Evolutionary conservation across 2,888 invertebrate species (phyloP), one percentile per base, ranked within the genome.

Genomic region (Synanthedon vespiformis): DNA sequence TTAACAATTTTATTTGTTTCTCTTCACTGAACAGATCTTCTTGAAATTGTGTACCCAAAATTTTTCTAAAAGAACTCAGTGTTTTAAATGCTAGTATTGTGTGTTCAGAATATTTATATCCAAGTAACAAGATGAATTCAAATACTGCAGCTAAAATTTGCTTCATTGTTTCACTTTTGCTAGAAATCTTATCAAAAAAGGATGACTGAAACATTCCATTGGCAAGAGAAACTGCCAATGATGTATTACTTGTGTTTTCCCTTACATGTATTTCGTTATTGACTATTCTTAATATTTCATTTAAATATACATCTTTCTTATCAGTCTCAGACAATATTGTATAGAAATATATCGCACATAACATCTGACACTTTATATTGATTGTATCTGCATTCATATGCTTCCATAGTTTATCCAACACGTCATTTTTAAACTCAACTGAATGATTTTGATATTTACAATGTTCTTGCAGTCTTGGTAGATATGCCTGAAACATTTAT

Each of bases 51-150:
- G 77, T 82, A 40, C 75, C 75, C 54, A 66, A 62, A 1, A 84
- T 70, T 66, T 80, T 87, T 54, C 79, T 75, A 51, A 88, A 77
- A 62, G 85, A 69, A 48, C 76, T 72, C 10, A 90, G 69, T 53
- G 81, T 80, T 72, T 89, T 90, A 52, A 89, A 89, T 47, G 79
- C 76, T 50, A 89, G 74, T 57, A 84, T 89, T 56, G 89, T 88
- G 58, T 81, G 78, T 61, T 76, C 77, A n/a, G 89, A 86, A 60
- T 90, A 90, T 56, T 80, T 69, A 83, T 83, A 79, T 65, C 85
- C 73, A 80, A 79, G 66, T 49, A 62, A 13, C 56, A 72, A 56
- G 58, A 78, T 58, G 63, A 80, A 59, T 63, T 72, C 54, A 71
- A 88, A 63, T 56, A 70, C 58, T 51, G 57, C 54, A 54, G 64